phyloP scores from a whole-genome alignment of 2,797 vertebrate genomes.

The Rhadinocentrus ornatus region DNA sequence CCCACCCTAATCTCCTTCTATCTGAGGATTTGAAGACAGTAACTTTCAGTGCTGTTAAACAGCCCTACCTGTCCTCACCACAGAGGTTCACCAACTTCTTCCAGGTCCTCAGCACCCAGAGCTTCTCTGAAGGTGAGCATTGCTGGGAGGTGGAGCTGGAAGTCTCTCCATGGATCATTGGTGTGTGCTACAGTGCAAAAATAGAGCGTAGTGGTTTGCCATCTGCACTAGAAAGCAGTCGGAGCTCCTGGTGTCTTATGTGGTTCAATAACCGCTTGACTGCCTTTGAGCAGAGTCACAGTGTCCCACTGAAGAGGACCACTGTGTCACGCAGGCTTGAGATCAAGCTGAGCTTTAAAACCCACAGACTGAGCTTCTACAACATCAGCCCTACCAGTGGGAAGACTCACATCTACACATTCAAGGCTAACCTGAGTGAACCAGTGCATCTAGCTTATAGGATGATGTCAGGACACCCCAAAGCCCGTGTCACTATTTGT shows the following conservation, averaged over 20 bases:
- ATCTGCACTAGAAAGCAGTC: slow-evolving; percentile 81
- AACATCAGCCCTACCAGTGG: slow-evolving; percentile 69
- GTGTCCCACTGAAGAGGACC: slow-evolving; percentile 75
- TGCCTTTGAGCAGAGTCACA: slow-evolving; percentile 73
- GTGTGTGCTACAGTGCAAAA: slow-evolving; percentile 72
- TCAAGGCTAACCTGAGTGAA: slow-evolving; percentile 71
- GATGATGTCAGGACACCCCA: slow-evolving; percentile 82
- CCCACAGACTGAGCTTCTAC: slow-evolving; percentile 76
- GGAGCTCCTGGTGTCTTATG: slow-evolving; percentile 82
- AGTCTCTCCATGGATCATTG: slow-evolving; percentile 78
- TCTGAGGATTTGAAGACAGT: slow-evolving; percentile 81
- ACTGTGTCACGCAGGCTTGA: slow-evolving; percentile 73
- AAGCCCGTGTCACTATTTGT: slow-evolving; percentile 70
- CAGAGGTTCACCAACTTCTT: slow-evolving; percentile 78
- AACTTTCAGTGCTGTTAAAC: slow-evolving; percentile 72
- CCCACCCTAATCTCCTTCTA: slow-evolving; percentile 79
- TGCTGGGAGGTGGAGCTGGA: slow-evolving; percentile 78
- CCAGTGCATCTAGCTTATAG: slow-evolving; percentile 81
- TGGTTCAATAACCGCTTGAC: slow-evolving; percentile 82
- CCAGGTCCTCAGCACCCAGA: slow-evolving; percentile 81
- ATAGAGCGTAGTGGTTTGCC: slow-evolving; percentile 71
- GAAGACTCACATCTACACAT: slow-evolving; percentile 79
- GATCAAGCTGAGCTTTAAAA: slow-evolving; percentile 78
- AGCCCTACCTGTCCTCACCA: slow-evolving; percentile 63
- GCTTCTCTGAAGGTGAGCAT: slow-evolving; percentile 79